Evolutionary conservation across 1,140 invertebrate species (phyloP).

Genomic region (Drosophila micromelanica): DNA sequence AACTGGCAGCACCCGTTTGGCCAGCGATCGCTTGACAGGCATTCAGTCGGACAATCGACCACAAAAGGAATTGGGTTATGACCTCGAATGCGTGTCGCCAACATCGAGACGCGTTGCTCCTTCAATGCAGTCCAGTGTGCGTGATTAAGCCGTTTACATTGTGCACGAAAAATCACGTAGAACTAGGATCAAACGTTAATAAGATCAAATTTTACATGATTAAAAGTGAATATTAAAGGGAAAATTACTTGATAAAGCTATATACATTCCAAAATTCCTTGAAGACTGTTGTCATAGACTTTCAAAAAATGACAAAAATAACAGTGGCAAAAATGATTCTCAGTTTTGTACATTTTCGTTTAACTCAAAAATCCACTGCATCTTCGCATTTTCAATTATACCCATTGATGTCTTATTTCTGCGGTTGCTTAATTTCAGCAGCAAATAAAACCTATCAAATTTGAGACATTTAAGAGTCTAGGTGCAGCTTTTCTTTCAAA

Average conservation of each 20-base stretch:
- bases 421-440: neutral
- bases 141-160: slow-evolving; percentile 66
- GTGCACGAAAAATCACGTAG: slow-evolving; percentile 9
- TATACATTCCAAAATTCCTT: too few species aligned
- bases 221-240: neutral
- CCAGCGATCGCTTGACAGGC: slow-evolving; percentile 9
- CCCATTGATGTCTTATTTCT: too few species aligned
- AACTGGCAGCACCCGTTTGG: slow-evolving; percentile 5
- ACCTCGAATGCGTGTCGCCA: slow-evolving; percentile 83
- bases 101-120: slow-evolving; percentile 7
- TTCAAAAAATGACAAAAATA: too few species aligned
- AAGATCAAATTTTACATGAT: neutral
- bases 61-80: slow-evolving; percentile 82
- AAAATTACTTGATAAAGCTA: too few species aligned
- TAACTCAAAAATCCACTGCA: too few species aligned
- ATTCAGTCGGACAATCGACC: slow-evolving; percentile 44
- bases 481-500: neutral
- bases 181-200: neutral
- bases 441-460: neutral
- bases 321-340: too few species aligned
- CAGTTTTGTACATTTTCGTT: too few species aligned
- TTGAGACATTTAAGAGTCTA: neutral
- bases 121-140: slow-evolving; percentile 25
- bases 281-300: too few species aligned
- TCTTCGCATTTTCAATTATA: too few species aligned